Conservation (phyloP, 2,888 invertebrate species). For the Aelia acuminata region DNA sequence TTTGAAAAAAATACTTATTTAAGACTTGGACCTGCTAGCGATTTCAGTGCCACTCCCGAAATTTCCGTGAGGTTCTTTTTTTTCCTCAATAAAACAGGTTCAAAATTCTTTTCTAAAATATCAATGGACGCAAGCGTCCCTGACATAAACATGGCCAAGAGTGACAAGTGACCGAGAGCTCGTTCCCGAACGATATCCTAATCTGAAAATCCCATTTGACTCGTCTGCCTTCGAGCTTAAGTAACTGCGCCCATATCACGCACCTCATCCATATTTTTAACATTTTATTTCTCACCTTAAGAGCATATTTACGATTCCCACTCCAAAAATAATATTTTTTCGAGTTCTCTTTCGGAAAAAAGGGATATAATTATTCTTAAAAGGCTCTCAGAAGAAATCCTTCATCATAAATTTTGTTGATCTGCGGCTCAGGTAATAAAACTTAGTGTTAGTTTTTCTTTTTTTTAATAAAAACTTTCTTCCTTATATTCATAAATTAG, state of each 20-base stretch:
- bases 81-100: neutral
- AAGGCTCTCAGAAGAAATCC: neutral
- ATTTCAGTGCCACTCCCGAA: neutral
- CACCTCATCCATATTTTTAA: conserved; percentile 35
- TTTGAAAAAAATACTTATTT: neutral
- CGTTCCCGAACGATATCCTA: conserved; percentile 14
- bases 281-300: conserved; percentile 34
- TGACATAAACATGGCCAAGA: conserved; percentile 3
- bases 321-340: neutral
- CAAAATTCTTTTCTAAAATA: conserved; percentile 9
- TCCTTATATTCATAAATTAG: too few species aligned
- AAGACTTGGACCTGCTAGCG: neutral
- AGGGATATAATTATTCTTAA: neutral
- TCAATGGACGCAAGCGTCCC: neutral
- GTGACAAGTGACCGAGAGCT: neutral
- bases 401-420: neutral
- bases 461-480: too few species aligned
- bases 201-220: conserved; percentile 31
- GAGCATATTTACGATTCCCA: conserved; percentile 2
- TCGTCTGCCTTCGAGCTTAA: neutral
- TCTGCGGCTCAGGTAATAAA: neutral
- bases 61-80: neutral
- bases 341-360: neutral
- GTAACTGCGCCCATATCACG: conserved; percentile 4
- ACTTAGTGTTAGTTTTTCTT: too few species aligned